These are phyloP conservation scores for Lepidotrigona ventralis DNA, from an alignment of 1,140 invertebrate species.

Conservation along the genomic window DNA sequence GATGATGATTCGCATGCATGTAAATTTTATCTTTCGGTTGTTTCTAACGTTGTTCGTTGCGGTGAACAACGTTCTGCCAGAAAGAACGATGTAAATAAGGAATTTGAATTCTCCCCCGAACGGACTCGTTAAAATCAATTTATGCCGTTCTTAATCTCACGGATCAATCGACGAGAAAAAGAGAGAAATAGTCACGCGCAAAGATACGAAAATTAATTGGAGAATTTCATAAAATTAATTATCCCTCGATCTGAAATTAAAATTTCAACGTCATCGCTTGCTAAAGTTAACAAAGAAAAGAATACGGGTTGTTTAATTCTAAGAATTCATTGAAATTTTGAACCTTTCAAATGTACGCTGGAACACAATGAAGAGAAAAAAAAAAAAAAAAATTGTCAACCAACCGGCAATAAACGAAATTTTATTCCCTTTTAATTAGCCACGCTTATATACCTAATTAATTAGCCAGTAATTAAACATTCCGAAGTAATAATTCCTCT, in stretches of 20 bases:
- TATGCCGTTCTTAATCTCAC: neutral
- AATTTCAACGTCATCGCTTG: too few species aligned
- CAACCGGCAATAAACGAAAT: too few species aligned
- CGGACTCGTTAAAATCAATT: neutral
- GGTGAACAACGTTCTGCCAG: neutral
- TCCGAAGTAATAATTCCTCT: neutral
- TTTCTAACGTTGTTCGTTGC: too few species aligned
- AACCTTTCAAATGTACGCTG: too few species aligned
- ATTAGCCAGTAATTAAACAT: neutral
- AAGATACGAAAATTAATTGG: neutral
- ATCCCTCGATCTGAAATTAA: too few species aligned
- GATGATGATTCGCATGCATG: conserved; percentile 3
- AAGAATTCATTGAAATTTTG: too few species aligned
- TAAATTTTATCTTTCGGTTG: conserved; percentile 4
- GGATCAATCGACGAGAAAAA: too few species aligned
- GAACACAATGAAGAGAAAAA: neutral
- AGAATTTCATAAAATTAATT: too few species aligned
- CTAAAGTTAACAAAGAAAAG: too few species aligned
- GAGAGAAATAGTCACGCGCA: neutral
- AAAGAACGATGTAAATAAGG: neutral
- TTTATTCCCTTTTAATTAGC: neutral
- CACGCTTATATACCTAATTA: conserved; percentile 3
- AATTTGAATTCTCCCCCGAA: neutral
- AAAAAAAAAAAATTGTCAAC: neutral
- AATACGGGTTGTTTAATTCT: too few species aligned